Evolutionary conservation across 2,888 invertebrate species (phyloP).

Genomic region (Scaptodrosophila latifasciaeformis): DNA sequence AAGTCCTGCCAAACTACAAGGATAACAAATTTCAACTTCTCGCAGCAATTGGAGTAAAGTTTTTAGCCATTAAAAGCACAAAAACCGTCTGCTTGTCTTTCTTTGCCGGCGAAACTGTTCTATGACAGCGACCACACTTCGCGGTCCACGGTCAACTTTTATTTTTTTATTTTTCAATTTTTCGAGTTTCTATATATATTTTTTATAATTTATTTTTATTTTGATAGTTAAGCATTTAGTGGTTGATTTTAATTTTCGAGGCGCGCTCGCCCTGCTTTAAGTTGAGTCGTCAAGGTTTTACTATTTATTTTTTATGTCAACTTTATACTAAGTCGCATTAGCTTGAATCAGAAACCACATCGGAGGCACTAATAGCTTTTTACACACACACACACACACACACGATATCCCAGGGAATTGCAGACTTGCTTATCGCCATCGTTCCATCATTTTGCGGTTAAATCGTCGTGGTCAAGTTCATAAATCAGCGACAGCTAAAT

Average conservation of each 20-base stretch:
- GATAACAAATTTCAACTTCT: constrained; percentile 3
- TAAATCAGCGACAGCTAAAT: constrained; percentile 57
- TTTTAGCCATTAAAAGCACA: constrained; percentile 22
- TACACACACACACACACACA: constrained; percentile 5
- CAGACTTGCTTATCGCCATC: constrained; percentile 51
- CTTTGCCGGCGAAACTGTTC: neutral
- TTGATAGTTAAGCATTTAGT: constrained; percentile 2
- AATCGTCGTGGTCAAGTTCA: constrained; percentile 69
- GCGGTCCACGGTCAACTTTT: constrained; percentile 26
- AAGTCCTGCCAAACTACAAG: no score
- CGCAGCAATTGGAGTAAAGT: constrained; percentile 9
- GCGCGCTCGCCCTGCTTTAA: constrained; percentile 31
- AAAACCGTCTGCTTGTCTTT: constrained; percentile 4
- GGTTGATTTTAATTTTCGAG: constrained; percentile 1
- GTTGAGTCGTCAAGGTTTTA: no score
- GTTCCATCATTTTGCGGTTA: constrained; percentile 67
- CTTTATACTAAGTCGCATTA: constrained; percentile 44
- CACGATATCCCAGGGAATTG: no score
- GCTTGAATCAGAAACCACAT: constrained; percentile 18
- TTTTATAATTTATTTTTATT: no score
- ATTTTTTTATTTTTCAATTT: no score
- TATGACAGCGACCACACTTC: no score
- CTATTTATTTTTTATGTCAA: constrained; percentile 42
- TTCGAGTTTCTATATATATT: no score
- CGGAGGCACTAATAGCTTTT: constrained; percentile 45